These are phyloP conservation scores for Hydroisotoma schaefferi DNA, from an alignment of 2,888 invertebrate genomes.

Conservation along the genomic window DNA sequence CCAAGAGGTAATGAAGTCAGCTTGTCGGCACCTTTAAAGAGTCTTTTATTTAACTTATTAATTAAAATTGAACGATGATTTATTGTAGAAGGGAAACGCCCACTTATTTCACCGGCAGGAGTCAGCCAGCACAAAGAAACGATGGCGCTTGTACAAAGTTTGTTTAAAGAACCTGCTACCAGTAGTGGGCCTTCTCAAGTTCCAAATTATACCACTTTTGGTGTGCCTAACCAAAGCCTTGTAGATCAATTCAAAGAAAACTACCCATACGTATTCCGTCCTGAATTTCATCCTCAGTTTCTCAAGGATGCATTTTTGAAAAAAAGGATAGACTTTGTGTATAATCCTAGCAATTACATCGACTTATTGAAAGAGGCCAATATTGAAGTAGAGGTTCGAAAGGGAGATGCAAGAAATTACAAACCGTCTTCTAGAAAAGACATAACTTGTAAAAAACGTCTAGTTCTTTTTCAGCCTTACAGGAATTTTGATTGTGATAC, in stretches of 20 bases:
- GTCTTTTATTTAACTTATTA: background rate
- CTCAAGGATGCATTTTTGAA: constrained; percentile 24
- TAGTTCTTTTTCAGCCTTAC: constrained; percentile 7
- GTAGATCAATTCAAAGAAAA: constrained; percentile 20
- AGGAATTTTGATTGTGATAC: constrained; percentile 1
- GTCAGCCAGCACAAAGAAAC: background rate
- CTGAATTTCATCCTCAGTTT: constrained; percentile 10
- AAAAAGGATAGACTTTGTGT: constrained; percentile 40
- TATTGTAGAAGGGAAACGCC: background rate
- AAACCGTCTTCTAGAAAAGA: background rate
- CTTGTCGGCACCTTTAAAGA: background rate
- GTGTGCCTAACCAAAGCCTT: constrained; percentile 27
- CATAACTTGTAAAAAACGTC: background rate
- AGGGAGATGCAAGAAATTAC: constrained; percentile 28
- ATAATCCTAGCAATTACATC: constrained; percentile 40
- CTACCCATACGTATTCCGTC: constrained; percentile 21
- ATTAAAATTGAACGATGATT: background rate
- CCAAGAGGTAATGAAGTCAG: too few relatives aligned
- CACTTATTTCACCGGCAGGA: background rate
- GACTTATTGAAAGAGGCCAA: constrained; percentile 24
- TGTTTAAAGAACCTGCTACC: background rate
- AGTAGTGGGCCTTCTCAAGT: background rate
- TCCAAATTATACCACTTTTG: background rate
- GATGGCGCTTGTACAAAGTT: background rate
- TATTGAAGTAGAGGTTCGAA: constrained; percentile 34